These are phyloP conservation scores for Nyctibius bracteatus DNA, from an alignment of 2,113 vertebrate species.

Conservation along the genomic window DNA sequence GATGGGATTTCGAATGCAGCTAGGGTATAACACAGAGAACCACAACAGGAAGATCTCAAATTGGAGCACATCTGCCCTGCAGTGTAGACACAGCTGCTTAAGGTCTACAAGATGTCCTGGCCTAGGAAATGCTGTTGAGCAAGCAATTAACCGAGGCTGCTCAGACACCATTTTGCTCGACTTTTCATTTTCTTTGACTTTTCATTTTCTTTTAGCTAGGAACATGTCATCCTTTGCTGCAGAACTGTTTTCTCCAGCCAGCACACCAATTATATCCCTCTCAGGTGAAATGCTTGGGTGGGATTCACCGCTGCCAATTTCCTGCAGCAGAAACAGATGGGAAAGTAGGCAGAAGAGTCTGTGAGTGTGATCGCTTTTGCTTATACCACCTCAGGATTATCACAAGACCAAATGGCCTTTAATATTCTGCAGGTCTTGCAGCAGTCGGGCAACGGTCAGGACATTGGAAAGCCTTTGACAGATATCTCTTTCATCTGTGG, in stretches of 20 bases:
- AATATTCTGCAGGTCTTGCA: neutral
- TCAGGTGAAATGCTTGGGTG: neutral
- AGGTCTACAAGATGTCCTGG: neutral
- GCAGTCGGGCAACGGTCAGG: neutral
- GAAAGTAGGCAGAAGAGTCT: neutral
- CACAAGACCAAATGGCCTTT: neutral
- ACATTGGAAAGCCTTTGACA: neutral
- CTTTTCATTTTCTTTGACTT: neutral
- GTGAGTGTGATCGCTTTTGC: neutral
- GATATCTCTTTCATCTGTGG: neutral
- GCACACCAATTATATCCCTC: fast-evolving
- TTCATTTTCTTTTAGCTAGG: neutral
- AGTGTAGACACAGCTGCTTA: neutral
- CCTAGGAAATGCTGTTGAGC: neutral
- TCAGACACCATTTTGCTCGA: neutral
- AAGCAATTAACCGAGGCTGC: neutral
- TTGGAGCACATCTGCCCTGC: neutral
- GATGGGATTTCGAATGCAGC: neutral
- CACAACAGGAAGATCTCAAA: neutral
- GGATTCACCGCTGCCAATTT: neutral
- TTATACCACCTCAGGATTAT: neutral
- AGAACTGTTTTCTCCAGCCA: neutral
- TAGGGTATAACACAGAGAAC: neutral
- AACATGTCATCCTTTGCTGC: neutral
- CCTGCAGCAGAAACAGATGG: neutral